Conservation (phyloP, 64 coral and sea anemone genomes). For the Trachythela sp. region DNA sequence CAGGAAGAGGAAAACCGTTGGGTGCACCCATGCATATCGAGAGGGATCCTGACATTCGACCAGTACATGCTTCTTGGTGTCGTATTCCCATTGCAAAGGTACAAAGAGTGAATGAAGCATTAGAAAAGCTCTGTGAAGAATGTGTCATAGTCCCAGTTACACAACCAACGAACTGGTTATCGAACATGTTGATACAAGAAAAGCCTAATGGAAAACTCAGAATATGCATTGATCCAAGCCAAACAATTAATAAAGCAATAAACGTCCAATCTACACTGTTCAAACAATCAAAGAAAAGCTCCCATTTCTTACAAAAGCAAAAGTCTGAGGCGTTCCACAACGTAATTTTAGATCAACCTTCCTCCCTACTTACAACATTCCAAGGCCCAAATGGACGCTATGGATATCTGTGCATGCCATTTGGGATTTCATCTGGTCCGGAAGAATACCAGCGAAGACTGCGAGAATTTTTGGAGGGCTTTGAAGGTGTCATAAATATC, state of each 20-base stretch:
- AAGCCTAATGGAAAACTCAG: no score
- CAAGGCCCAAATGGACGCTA: neutral
- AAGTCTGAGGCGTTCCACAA: neutral
- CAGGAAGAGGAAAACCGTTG: neutral
- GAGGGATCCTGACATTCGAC: no score
- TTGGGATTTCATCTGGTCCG: no score
- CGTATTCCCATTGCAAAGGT: neutral
- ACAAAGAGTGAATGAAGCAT: slow-evolving; percentile 1
- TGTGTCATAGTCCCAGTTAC: neutral
- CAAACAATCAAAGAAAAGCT: neutral
- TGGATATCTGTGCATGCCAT: no score
- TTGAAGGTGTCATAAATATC: no score
- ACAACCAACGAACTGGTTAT: neutral
- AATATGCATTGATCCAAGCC: no score
- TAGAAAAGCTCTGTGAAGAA: neutral
- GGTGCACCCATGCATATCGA: neutral
- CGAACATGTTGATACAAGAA: neutral
- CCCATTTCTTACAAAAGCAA: no score
- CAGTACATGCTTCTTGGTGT: neutral
- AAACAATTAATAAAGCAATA: slow-evolving; percentile 11
- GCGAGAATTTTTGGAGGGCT: no score
- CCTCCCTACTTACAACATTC: neutral
- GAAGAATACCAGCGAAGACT: no score
- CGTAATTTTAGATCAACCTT: neutral
- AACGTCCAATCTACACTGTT: slow-evolving; percentile 6